Evolutionary conservation across 1,140 invertebrate species (phyloP).

Genomic region (Bombus waltoni): DNA sequence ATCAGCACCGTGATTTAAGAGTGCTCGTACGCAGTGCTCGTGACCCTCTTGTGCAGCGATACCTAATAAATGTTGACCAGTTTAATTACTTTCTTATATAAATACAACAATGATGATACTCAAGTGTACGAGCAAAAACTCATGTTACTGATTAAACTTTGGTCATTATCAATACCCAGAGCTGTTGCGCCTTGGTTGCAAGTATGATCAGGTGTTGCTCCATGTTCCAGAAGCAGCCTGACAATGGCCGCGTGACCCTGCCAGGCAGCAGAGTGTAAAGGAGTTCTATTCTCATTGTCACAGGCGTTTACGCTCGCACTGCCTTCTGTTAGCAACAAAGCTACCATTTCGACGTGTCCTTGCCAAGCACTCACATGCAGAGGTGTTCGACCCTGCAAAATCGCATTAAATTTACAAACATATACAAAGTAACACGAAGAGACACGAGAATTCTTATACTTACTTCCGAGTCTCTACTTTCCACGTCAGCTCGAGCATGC

Average conservation of each 20-base stretch:
- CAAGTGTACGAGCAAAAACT: not conserved
- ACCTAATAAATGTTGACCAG: constrained; percentile 78
- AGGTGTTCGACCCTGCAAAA: constrained; percentile 90
- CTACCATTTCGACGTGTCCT: constrained; percentile 94
- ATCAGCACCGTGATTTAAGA: constrained; percentile 95
- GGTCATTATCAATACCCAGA: constrained; percentile 83
- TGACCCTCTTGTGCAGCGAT: constrained; percentile 95
- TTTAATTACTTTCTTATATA: constrained; percentile 20
- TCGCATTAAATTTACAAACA: not conserved
- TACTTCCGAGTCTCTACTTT: constrained; percentile 94
- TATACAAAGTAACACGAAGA: not conserved
- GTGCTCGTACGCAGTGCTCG: constrained; percentile 93
- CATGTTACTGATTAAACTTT: not conserved
- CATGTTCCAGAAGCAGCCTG: constrained; percentile 89
- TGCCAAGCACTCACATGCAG: constrained; percentile 98
- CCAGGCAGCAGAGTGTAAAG: constrained; percentile 97
- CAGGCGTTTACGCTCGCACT: constrained; percentile 93
- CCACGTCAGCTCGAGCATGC: constrained; percentile 91
- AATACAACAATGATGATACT: no score
- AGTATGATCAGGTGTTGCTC: constrained; percentile 93
- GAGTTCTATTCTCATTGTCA: constrained; percentile 94
- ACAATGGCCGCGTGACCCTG: constrained; percentile 95
- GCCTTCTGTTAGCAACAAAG: constrained; percentile 90
- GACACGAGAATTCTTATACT: constrained; percentile 70
- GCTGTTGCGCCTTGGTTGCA: constrained; percentile 98